Evolutionary conservation across 2,113 vertebrate species (phyloP).

Genomic region (Apaloderma vittatum): DNA sequence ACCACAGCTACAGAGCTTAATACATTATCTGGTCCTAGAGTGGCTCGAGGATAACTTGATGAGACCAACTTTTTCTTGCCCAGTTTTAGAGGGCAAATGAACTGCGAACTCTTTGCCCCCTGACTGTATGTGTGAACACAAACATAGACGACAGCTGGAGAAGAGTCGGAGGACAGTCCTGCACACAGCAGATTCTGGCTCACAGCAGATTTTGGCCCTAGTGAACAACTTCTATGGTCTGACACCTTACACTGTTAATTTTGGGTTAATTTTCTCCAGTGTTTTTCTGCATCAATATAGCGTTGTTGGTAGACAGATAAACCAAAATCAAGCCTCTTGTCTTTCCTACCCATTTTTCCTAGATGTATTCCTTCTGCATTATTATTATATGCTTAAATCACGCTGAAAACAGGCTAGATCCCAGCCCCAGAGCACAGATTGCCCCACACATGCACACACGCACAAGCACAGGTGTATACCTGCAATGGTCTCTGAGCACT

Average conservation of each 20-base stretch:
- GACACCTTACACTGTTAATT: neutral
- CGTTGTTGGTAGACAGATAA: neutral
- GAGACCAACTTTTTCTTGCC: neutral
- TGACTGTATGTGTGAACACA: neutral
- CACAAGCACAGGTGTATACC: neutral
- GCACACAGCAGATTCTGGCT: neutral
- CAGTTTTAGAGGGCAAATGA: neutral
- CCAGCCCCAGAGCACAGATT: neutral
- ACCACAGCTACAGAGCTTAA: neutral
- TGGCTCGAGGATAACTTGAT: neutral
- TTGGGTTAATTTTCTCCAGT: neutral
- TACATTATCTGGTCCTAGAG: neutral
- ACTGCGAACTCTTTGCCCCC: neutral
- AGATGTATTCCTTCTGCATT: neutral
- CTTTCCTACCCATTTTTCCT: neutral
- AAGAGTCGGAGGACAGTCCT: neutral
- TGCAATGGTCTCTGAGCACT: neutral
- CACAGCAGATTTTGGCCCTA: neutral
- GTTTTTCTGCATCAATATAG: neutral
- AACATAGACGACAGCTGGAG: neutral
- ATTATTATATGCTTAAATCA: neutral
- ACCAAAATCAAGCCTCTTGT: neutral
- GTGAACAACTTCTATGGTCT: neutral
- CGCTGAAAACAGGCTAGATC: neutral
- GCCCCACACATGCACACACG: fast-evolving